These are phyloP conservation scores for Recurvirostra avosetta DNA, from an alignment of 2,113 vertebrate species.

Conservation along the genomic window DNA sequence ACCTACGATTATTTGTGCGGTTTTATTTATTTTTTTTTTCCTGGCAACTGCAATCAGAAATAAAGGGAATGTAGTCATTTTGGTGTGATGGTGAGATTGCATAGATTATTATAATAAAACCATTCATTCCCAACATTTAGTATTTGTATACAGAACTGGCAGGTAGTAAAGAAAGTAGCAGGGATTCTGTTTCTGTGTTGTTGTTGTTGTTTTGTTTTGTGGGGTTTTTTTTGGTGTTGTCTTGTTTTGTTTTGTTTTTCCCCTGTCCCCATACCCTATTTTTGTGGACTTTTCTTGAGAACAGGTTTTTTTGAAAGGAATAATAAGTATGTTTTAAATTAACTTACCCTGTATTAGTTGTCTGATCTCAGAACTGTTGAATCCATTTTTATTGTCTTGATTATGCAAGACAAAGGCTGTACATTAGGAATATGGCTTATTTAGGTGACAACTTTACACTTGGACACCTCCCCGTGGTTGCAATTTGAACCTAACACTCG, in stretches of 20 bases:
- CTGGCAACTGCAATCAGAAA: background rate
- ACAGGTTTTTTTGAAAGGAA: background rate
- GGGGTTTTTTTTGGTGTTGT: too few species aligned
- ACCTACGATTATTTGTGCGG: background rate
- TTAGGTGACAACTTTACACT: background rate
- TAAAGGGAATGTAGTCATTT: background rate
- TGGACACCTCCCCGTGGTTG: background rate
- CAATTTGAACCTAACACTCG: background rate
- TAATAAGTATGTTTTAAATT: background rate
- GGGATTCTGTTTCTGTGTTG: background rate
- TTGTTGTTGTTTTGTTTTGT: background rate
- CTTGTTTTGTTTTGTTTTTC: background rate
- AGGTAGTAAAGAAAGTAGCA: background rate
- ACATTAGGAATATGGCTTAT: background rate
- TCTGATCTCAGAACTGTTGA: background rate
- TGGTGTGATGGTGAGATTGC: background rate
- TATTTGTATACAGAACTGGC: background rate
- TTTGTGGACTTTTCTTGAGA: background rate
- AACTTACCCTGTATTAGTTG: background rate
- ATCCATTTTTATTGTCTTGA: background rate
- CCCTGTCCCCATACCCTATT: fast-evolving
- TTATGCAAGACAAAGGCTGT: background rate
- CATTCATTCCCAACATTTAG: background rate
- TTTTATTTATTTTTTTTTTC: background rate
- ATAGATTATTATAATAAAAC: background rate